A percentile compares a stretch with the other conserved stretches of the same genome.
Conservation (phyloP, 1,140 invertebrate species). For the Dreissena polymorpha region DNA sequence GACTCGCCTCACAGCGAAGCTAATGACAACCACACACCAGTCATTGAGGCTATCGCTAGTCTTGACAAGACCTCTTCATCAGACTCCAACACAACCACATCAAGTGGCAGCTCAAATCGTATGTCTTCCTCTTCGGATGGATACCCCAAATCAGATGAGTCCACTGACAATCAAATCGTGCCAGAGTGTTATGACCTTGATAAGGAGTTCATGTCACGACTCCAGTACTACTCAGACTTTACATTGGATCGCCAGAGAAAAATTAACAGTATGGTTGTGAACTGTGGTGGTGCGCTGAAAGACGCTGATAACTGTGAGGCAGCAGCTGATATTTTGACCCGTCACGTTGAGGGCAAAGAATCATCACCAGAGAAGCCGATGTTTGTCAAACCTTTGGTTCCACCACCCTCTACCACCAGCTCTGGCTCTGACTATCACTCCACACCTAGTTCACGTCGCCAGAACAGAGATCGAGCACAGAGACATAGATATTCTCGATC, state of each 20-base stretch:
- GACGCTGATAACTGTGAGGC: constrained; percentile 41
- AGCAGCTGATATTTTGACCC: constrained; percentile 59
- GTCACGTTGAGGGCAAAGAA: constrained; percentile 64
- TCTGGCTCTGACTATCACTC: constrained; percentile 50
- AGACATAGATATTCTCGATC: constrained; percentile 43
- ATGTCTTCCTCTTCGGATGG: constrained; percentile 59
- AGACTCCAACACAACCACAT: constrained; percentile 51
- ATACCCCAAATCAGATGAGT: constrained; percentile 64
- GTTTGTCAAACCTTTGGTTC: constrained; percentile 13
- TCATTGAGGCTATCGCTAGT: constrained; percentile 41
- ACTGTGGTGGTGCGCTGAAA: constrained; percentile 38
- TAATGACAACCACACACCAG: constrained; percentile 34
- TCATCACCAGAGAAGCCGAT: constrained; percentile 43
- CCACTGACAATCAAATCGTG: constrained; percentile 66
- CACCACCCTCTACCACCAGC: constrained; percentile 21
- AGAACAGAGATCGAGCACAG: constrained; percentile 24
- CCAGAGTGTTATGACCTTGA: constrained; percentile 66
- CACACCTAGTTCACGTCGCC: constrained; percentile 42
- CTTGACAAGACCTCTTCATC: constrained; percentile 40
- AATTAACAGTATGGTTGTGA: constrained; percentile 62
- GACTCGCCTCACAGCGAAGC: constrained; percentile 54
- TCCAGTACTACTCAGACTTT: constrained; percentile 72
- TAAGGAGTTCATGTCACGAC: constrained; percentile 70
- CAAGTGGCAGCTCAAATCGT: constrained; percentile 55
- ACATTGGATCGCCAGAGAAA: constrained; percentile 71